Evolutionary conservation across 1,140 invertebrate genomes (phyloP), one percentile per base, ranked within the genome.

Genomic region (Paraescarpia echinospica): DNA sequence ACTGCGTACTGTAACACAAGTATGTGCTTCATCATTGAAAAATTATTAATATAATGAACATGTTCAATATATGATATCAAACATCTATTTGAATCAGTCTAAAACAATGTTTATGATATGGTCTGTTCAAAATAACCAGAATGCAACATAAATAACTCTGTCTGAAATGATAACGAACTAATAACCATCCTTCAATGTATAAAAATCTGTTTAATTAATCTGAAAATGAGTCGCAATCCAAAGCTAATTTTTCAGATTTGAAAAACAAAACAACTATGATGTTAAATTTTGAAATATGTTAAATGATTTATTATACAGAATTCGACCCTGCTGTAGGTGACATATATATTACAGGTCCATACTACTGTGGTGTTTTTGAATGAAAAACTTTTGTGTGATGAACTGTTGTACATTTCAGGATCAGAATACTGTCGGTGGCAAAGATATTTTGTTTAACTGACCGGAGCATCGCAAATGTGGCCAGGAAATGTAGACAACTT

Each of bases 361-460:
- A 2, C 27, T 6, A 77, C 22, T 22, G 22, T 77, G 22, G 59
- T 18, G 2, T 4, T 77, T 77, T 77, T 77, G 9, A 27, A 77
- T 27, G 59, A 12, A 31, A 27, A 77, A 27, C 59, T 4, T 4
- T 18, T 77, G 0, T 27, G 12, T 77, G 9, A 77, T 18, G 8
- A 5, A 77, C 59, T 77, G 59, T 77, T 77, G 59, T 0, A 2
- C 9, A 77, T 77, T 77, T 77, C 59, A 77, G 59, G 59, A 77
- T 77, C 59, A 77, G 59, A 5, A 18, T 77, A 2, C 59, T 77
- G 59, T 77, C 59, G 22, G 59, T 77, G 59, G 59, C 59, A 77
- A 77, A 77, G 59, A 77, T 77, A 77, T 77, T 77, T 77, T 77
- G 59, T 77, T 27, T 77, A 77, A 77, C 59, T 77, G 59, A 77